A percentile compares a stretch with the other conserved stretches of the same genome.
These are phyloP conservation scores for Eupithecia inturbata DNA, from an alignment of 2,888 invertebrate genomes.

Conservation along the genomic window DNA sequence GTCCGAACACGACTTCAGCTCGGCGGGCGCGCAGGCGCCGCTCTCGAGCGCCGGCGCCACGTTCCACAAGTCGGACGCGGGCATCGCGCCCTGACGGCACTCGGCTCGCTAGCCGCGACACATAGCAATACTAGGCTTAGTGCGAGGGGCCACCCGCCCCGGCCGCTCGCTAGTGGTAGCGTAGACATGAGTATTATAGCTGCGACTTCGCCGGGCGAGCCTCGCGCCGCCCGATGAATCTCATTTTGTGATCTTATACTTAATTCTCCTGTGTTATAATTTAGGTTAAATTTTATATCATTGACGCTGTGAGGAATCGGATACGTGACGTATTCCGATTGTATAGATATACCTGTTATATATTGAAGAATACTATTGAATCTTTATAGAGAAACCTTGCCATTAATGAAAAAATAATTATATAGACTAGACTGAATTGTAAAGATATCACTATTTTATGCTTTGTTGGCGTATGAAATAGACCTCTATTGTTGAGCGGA, in stretches of 20 bases:
- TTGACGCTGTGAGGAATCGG: constrained; percentile 82
- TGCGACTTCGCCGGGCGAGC: constrained; percentile 81
- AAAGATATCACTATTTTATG: constrained; percentile 84
- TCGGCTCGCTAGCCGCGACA: constrained; percentile 86
- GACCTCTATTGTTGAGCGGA: constrained; percentile 77
- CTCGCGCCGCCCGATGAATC: constrained; percentile 80
- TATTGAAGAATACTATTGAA: constrained; percentile 82
- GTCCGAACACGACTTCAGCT: constrained; percentile 92
- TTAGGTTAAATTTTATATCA: constrained; percentile 85
- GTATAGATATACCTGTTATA: constrained; percentile 83
- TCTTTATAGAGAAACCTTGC: constrained; percentile 84
- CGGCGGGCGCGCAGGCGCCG: constrained; percentile 83
- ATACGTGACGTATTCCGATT: constrained; percentile 79
- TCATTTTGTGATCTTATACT: constrained; percentile 85
- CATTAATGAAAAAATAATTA: constrained; percentile 81
- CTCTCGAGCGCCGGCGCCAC: constrained; percentile 81
- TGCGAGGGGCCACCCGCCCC: constrained; percentile 65
- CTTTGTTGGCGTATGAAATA: constrained; percentile 82
- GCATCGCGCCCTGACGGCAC: constrained; percentile 90
- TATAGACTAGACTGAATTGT: constrained; percentile 84
- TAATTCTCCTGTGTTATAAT: constrained; percentile 85
- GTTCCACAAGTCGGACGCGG: constrained; percentile 92
- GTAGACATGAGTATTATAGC: constrained; percentile 80
- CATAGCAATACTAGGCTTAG: constrained; percentile 83
- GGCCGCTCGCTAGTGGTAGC: constrained; percentile 79